Conservation (phyloP, 2,888 invertebrate genomes). For the Mimas tiliae region DNA sequence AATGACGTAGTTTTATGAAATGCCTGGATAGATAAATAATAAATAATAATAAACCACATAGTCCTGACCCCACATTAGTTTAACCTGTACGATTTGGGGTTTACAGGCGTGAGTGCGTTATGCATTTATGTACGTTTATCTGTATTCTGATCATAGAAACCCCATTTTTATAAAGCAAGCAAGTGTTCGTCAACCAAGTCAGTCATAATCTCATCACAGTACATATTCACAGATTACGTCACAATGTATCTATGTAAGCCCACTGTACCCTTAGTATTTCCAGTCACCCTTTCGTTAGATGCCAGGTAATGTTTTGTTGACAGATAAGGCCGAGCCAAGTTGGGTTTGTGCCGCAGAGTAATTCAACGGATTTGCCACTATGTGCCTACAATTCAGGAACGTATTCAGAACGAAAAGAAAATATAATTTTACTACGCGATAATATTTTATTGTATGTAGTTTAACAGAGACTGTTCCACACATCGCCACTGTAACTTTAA, state of each 20-base stretch:
- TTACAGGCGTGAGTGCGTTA: too few species aligned
- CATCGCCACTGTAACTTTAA: too few species aligned
- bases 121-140: too few species aligned
- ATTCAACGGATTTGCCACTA: constrained; percentile 65
- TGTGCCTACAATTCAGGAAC: constrained; percentile 55
- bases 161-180: too few species aligned
- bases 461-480: too few species aligned
- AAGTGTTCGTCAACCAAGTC: not conserved
- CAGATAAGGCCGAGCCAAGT: constrained; percentile 74
- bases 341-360: constrained; percentile 54
- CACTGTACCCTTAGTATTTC: constrained; percentile 29
- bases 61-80: too few species aligned
- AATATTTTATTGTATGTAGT: too few species aligned
- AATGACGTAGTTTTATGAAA: too few species aligned
- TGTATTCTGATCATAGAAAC: not conserved
- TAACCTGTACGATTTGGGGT: too few species aligned
- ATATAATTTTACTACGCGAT: not conserved
- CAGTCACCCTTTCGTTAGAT: constrained; percentile 46
- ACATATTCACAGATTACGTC: constrained; percentile 24
- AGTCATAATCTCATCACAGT: constrained; percentile 8
- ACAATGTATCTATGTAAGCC: constrained; percentile 19
- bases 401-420: constrained; percentile 9
- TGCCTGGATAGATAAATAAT: too few species aligned
- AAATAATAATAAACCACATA: too few species aligned
- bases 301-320: constrained; percentile 65